These are phyloP conservation scores for Centroberyx gerrardi DNA, from an alignment of 2,797 vertebrate genomes.

Conservation along the genomic window DNA sequence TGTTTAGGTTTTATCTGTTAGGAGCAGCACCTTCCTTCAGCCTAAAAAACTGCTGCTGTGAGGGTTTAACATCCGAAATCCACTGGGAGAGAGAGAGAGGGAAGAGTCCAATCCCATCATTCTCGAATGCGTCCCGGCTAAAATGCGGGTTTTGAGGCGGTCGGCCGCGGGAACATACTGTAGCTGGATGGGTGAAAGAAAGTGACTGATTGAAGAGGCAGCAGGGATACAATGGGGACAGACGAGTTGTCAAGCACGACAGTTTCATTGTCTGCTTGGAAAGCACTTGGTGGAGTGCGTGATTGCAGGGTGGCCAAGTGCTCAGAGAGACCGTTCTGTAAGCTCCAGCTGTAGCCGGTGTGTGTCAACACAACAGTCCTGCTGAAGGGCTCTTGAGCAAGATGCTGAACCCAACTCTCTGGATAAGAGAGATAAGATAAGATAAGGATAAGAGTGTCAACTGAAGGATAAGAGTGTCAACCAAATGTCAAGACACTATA, in stretches of 20 bases:
- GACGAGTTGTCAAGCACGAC: conserved; percentile 38
- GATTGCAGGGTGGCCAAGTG: conserved; percentile 29
- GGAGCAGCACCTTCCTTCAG: conserved; percentile 47
- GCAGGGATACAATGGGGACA: conserved; percentile 28
- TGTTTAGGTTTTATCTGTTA: conserved; percentile 40
- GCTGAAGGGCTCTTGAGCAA: conserved; percentile 35
- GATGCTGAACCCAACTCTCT: conserved; percentile 11
- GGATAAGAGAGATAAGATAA: conserved; percentile 1
- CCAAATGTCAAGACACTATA: too few relatives aligned
- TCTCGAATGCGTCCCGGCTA: conserved; percentile 24
- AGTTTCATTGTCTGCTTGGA: conserved; percentile 42
- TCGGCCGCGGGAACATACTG: neutral
- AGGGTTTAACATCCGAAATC: conserved; percentile 5
- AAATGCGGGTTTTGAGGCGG: neutral
- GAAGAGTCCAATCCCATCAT: conserved; percentile 18
- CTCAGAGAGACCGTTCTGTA: neutral
- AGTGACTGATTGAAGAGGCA: conserved; percentile 41
- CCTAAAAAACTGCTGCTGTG: conserved; percentile 32
- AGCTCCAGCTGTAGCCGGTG: neutral
- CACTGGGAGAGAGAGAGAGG: neutral
- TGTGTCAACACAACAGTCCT: conserved; percentile 14
- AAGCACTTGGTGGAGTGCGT: conserved; percentile 18
- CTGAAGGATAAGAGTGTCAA: too few relatives aligned
- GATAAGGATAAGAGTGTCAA: too few relatives aligned
- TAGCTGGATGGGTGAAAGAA: conserved; percentile 24